Percentiles rank a stretch among this genome's conserved stretches.
These are phyloP conservation scores for Platysternon megacephalum DNA, from an alignment of 2,113 vertebrate genomes.

Conservation along the genomic window DNA sequence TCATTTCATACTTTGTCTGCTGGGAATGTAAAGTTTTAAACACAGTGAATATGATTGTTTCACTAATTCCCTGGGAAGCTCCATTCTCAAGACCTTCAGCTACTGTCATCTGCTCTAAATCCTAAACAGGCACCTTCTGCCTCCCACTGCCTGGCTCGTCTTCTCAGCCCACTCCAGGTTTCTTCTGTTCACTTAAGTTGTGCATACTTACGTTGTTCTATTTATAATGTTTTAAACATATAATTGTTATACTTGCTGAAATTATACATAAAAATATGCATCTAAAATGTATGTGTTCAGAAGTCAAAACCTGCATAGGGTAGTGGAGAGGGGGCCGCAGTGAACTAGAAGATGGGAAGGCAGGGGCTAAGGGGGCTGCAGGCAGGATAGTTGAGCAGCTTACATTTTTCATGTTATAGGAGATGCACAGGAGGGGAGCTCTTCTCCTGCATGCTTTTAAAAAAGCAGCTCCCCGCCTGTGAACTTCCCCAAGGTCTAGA, in stretches of 20 bases:
- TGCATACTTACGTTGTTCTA: background rate
- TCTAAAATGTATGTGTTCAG: background rate
- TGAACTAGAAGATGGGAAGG: background rate
- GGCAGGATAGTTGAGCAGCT: background rate
- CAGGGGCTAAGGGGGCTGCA: background rate
- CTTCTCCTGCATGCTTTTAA: background rate
- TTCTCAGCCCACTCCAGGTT: background rate
- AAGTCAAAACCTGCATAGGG: background rate
- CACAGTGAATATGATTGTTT: background rate
- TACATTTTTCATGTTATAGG: background rate
- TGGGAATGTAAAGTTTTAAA: background rate
- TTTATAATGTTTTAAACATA: fast-evolving
- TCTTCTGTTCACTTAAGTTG: background rate
- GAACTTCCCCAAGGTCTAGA: background rate
- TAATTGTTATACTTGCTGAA: background rate
- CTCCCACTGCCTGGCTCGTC: background rate
- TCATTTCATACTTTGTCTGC: background rate
- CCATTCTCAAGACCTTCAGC: background rate
- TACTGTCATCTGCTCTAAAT: background rate
- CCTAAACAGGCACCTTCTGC: background rate
- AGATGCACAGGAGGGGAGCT: background rate
- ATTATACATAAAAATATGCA: fast-evolving
- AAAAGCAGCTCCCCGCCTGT: background rate
- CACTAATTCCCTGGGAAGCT: background rate
- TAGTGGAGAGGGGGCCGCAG: background rate